Base-by-base conservation (phyloP, 2,797 vertebrate genomes). In the Distichodus sexfasciatus region DNA sequence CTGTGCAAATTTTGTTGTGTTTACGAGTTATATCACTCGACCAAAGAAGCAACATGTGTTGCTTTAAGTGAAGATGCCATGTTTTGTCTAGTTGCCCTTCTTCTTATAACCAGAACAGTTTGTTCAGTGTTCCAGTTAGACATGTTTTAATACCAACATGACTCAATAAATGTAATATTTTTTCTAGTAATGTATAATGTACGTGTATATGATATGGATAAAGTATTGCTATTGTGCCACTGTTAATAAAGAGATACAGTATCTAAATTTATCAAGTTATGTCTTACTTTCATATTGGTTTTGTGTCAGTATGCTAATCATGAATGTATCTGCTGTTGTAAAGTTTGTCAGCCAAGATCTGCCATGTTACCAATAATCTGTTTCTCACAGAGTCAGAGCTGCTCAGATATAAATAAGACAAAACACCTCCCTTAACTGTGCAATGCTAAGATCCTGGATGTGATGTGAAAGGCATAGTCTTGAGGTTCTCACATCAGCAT, bases 211-310 rank as follows among this genome's bases (percentile, higher is more conserved):
- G 35, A 50, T 66, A 24, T 76, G 71, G 41, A 69, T 62, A 57
- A 71, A 67, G 51, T 62, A 50, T 66, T 54, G 35, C 44, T 71
- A 29, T 43, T 50, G 33, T 72, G 44, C 35, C 59, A 58, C 58
- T 64, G 15, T 50, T 64, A 76, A 67, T 71, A 76, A 76, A 72
- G 29, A 76, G 26, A 67, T 54, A 59, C 62, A 31, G 54, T 66
- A 66, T 55, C 21, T 41, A 36, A 36, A n/a, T 28, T 50, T n/a
- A 5, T 57, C n/a, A n/a, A n/a, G 8, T 29, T 15, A 33, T 33
- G 31, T 33, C 31, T n/a, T n/a, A n/a, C n/a, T n/a, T n/a, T n/a
- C n/a, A n/a, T n/a, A n/a, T n/a, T n/a, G n/a, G n/a, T n/a, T n/a
- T n/a, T n/a, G n/a, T n/a, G n/a, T n/a, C n/a, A n/a, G n/a, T n/a